Conservation (phyloP, 2,113 vertebrate genomes). For the Hemibagrus wyckioides region DNA sequence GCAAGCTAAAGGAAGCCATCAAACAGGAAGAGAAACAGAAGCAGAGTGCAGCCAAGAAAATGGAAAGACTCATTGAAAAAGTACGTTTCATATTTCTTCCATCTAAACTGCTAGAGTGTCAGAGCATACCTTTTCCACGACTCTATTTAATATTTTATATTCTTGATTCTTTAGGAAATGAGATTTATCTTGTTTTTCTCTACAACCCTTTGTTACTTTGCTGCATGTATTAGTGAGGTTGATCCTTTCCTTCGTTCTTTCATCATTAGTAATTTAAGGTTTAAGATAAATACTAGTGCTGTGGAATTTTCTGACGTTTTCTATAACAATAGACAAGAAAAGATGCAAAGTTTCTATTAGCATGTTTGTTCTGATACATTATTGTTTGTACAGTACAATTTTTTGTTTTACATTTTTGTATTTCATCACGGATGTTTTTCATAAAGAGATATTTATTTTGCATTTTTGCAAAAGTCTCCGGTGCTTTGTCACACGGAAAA, state of each 20-base stretch:
- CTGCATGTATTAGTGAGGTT: not conserved
- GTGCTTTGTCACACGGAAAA: no score
- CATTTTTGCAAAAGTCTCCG: no score
- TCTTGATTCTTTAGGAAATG: not conserved
- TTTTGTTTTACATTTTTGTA: no score
- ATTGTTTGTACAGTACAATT: no score
- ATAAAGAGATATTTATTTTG: no score
- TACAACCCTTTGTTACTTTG: not conserved
- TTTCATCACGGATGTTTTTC: no score
- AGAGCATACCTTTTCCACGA: not conserved
- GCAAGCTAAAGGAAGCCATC: slow-evolving; percentile 84
- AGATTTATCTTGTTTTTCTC: not conserved
- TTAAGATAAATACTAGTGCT: no score
- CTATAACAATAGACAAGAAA: no score
- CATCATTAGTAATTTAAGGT: not conserved
- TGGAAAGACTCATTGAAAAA: slow-evolving; percentile 84
- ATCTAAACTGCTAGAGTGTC: not conserved
- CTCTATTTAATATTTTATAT: not conserved
- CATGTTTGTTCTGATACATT: no score
- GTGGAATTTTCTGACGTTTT: no score
- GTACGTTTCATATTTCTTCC: slow-evolving; percentile 60
- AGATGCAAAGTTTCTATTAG: no score
- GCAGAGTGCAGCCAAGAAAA: slow-evolving; percentile 79
- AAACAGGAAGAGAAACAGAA: slow-evolving; percentile 83
- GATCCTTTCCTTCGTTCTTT: not conserved